Evolutionary conservation across 2,797 vertebrate genomes (phyloP), one percentile per base, ranked within the genome.

Genomic region (Podargus strigoides): DNA sequence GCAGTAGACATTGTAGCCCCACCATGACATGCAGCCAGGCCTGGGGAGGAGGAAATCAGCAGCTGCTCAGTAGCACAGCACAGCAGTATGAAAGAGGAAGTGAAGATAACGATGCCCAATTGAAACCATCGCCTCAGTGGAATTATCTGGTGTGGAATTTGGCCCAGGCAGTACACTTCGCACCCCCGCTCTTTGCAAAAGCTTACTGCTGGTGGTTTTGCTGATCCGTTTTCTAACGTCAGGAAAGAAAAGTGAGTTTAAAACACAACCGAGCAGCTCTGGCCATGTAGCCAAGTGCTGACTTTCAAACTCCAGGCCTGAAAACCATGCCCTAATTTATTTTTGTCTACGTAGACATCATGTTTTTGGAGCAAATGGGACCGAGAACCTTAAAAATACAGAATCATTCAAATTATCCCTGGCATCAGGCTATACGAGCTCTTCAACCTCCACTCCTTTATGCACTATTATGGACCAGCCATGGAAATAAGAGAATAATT

Each of bases 101-200:
- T 3, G 46, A 83, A 95, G 94, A 95, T 95, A 97, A 94, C 1
- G 5, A 44, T 94, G 78, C 64, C 92, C 84, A 80, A 2, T 62
- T 75, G 88, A 94, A 95, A 70, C 56, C 88, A 68, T 64, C 0
- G 0, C 88, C 80, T 93, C 90, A 80, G 34, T 92, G 92, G 92
- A 96, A 94, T 96, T 95, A 95, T 96, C 93, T 94, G 93, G 95
- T 95, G 95, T 96, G 93, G 95, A 97, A 94, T 95, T 97, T 96
- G 95, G 95, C 94, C 86, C 27, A 12, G 70, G 15, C 73, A 53
- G 37, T 0, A 18, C 67, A 77, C 86, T 96, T 96, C 27, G 7
- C 93, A 90, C 78, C 24, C 55, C 37, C 0, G 8, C 68, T 56
- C 78, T 87, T 92, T 21, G 72, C 64, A 87, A 87, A 89, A 80